A percentile compares a stretch with the other conserved stretches of the same genome.
phyloP scores from a whole-genome alignment of 2,113 vertebrate species.

The Noturus placidus region DNA sequence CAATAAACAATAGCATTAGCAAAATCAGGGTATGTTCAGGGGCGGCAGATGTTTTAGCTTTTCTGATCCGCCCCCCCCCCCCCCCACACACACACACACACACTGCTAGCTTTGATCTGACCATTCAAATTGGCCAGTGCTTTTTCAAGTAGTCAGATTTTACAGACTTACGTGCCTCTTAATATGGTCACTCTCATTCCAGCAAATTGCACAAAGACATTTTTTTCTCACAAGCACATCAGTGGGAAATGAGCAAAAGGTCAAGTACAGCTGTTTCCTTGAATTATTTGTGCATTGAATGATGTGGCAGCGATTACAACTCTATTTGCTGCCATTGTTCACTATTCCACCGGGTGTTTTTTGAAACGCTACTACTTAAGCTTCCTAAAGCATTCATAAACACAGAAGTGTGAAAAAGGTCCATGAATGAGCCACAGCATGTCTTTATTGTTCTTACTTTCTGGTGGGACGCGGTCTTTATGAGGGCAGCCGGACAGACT shows the following conservation, averaged over 20 bases:
- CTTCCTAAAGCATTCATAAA: not conserved
- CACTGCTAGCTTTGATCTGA: not conserved
- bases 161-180: not conserved
- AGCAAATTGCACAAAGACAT: not conserved
- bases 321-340: not conserved
- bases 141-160: not conserved
- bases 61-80: too few relatives aligned
- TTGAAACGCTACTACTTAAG: not conserved
- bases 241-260: not conserved
- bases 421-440: not conserved
- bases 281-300: not conserved
- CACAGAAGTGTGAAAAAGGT: constrained; percentile 14
- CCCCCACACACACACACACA: not conserved
- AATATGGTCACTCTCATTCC: not conserved
- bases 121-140: not conserved
- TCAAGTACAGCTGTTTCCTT: not conserved
- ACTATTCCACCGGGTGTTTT: not conserved
- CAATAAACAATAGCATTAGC: not conserved
- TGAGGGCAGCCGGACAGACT: constrained; percentile 99
- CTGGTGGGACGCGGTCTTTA: constrained; percentile 98
- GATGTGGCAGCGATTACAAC: not conserved
- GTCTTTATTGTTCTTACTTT: constrained; percentile 83
- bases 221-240: not conserved
- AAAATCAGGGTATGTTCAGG: too few relatives aligned
- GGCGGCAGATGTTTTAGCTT: too few relatives aligned